Conservation (phyloP, 2,113 vertebrate genomes). For the Suncus etruscus region DNA sequence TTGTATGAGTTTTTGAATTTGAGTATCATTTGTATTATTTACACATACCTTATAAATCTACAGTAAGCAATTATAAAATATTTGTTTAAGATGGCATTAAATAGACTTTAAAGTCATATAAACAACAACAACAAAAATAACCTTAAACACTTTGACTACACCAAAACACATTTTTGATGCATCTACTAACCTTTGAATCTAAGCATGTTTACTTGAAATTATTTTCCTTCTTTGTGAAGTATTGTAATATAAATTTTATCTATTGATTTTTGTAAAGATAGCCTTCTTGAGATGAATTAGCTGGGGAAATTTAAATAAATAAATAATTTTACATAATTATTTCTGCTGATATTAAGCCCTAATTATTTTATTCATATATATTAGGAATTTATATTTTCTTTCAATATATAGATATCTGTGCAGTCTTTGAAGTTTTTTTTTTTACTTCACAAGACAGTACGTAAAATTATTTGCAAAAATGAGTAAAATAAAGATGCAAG, state of each 20-base stretch:
- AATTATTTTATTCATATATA: not conserved
- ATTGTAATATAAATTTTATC: no score
- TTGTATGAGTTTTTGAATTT: not conserved
- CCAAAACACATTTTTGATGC: not conserved
- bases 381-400: not conserved
- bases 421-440: not conserved
- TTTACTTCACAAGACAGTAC: no score
- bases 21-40: not conserved
- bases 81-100: not conserved
- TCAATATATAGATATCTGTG: not conserved
- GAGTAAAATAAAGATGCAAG: not conserved
- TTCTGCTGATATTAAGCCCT: no score
- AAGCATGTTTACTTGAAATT: not conserved
- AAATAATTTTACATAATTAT: no score
- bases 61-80: not conserved
- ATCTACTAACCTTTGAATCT: no score
- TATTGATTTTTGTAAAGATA: not conserved
- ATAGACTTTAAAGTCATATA: not conserved
- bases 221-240: not conserved
- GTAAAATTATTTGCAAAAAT: no score
- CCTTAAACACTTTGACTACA: not conserved
- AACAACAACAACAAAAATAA: not conserved
- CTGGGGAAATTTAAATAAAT: no score
- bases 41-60: not conserved
- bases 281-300: not conserved